A percentile compares a stretch with the other conserved stretches of the same genome.
phyloP scores from a whole-genome alignment of 1,140 invertebrate genomes.

The Varroa destructor region DNA sequence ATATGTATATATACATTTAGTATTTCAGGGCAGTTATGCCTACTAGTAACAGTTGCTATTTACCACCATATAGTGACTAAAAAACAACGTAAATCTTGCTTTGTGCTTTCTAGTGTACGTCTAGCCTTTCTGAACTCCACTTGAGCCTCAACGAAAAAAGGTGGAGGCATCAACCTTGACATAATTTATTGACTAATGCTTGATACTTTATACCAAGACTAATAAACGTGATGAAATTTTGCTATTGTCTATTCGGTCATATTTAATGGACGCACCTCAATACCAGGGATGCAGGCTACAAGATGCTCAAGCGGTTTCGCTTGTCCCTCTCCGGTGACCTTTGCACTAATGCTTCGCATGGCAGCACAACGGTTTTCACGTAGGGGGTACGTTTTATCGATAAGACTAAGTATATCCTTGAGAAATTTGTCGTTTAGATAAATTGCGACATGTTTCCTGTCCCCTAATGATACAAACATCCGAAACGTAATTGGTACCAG shows the following conservation, averaged over 20 bases:
- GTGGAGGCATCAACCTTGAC: neutral
- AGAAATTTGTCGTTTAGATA: no score
- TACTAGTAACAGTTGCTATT: neutral
- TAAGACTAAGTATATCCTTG: no score
- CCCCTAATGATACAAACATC: no score
- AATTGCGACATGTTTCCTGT: no score
- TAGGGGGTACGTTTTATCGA: no score
- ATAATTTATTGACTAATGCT: neutral
- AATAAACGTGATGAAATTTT: neutral
- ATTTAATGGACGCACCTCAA: slow-evolving; percentile 4
- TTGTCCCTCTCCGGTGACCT: neutral
- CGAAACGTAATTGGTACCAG: no score
- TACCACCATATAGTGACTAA: neutral
- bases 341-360: no score
- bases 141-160: no score
- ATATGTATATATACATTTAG: neutral
- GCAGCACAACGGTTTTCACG: no score
- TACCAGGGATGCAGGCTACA: neutral
- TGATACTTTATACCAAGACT: neutral
- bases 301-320: slow-evolving; percentile 3
- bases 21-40: neutral
- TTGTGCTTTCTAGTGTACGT: no score
- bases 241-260: neutral
- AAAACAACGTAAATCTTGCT: no score
- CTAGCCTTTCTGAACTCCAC: no score